Percentiles rank a stretch among this genome's conserved stretches.
These are phyloP conservation scores for Brachyhypopomus gauderio DNA, from an alignment of 2,113 vertebrate genomes.

Conservation along the genomic window DNA sequence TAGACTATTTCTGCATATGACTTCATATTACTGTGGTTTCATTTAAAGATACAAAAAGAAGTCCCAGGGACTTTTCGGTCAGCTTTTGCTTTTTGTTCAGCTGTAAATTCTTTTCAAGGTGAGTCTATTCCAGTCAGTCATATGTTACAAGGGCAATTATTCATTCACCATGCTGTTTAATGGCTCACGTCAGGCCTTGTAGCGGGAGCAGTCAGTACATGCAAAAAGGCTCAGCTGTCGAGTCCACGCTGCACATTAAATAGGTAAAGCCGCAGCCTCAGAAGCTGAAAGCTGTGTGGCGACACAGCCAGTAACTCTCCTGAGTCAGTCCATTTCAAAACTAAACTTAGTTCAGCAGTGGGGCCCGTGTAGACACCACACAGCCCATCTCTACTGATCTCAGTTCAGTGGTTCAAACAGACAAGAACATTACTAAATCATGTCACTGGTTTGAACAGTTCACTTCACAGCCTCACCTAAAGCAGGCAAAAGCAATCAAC, in stretches of 20 bases:
- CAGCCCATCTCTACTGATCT: too few relatives aligned
- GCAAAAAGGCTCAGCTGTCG: constrained; percentile 17
- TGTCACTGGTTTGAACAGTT: too few relatives aligned
- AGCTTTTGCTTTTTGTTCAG: constrained; percentile 44
- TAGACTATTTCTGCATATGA: background rate
- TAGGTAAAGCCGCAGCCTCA: constrained; percentile 1
- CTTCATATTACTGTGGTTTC: constrained; percentile 30
- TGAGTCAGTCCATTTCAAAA: background rate
- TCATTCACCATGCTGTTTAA: constrained; percentile 61
- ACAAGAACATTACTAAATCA: too few relatives aligned
- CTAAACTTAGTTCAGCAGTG: too few relatives aligned
- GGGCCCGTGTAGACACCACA: too few relatives aligned
- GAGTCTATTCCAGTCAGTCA: constrained; percentile 63
- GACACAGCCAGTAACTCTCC: background rate
- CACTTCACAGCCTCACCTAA: background rate
- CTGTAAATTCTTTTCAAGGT: constrained; percentile 64
- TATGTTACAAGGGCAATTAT: constrained; percentile 64
- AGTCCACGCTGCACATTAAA: constrained; percentile 33
- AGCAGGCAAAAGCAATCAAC: background rate
- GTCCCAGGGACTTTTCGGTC: constrained; percentile 25
- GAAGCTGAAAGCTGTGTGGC: constrained; percentile 15
- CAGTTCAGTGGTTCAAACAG: too few relatives aligned
- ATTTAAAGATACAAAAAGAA: constrained; percentile 36
- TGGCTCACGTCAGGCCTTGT: constrained; percentile 57
- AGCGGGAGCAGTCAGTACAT: constrained; percentile 41